These are phyloP conservation scores for Apodemia duryi DNA, from an alignment of 2,888 invertebrate genomes.

Conservation along the genomic window DNA sequence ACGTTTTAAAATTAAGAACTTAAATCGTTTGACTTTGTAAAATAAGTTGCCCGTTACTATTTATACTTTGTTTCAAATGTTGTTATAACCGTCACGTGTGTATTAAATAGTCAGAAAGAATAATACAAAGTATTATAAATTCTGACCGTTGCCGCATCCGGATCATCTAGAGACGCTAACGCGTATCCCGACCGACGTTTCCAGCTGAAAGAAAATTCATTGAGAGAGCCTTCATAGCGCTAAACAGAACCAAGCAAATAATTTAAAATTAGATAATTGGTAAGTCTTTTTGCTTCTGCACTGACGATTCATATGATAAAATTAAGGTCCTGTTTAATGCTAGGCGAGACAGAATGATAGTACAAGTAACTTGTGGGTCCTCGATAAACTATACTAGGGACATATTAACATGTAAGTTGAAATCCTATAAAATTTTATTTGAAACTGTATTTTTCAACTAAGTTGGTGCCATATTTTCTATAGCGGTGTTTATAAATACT, in stretches of 20 bases:
- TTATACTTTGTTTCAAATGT: conserved; percentile 34
- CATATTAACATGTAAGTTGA: too few species aligned
- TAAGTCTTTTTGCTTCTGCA: background rate
- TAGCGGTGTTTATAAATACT: too few species aligned
- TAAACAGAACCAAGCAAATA: conserved; percentile 48
- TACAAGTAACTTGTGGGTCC: background rate
- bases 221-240: conserved; percentile 45
- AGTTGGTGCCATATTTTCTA: too few species aligned
- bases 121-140: conserved; percentile 71
- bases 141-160: conserved; percentile 55
- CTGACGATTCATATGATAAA: background rate
- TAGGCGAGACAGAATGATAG: conserved; percentile 29
- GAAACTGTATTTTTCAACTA: too few species aligned
- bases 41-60: background rate
- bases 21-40: background rate
- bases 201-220: conserved; percentile 73
- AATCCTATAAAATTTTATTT: too few species aligned
- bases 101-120: conserved; percentile 57
- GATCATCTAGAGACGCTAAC: conserved; percentile 38
- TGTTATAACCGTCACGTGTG: conserved; percentile 53
- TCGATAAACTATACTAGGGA: too few species aligned
- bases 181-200: conserved; percentile 45
- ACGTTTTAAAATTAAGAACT: background rate
- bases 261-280: background rate
- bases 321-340: conserved; percentile 57